Conservation (phyloP, 2,888 invertebrate genomes). For the Spodoptera littoralis region DNA sequence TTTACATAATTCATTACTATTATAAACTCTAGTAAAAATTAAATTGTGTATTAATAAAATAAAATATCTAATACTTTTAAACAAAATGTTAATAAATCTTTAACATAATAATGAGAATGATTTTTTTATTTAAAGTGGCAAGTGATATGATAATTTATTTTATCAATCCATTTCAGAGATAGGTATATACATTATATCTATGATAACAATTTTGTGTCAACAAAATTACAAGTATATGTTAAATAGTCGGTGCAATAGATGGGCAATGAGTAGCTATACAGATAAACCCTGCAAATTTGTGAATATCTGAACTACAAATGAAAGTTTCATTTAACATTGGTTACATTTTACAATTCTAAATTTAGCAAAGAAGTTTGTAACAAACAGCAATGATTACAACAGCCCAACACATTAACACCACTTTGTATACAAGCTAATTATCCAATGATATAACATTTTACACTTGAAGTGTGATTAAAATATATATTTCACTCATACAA, state of each 20-base stretch:
- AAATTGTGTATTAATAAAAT: slow-evolving; percentile 73
- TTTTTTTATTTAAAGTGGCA: slow-evolving; percentile 84
- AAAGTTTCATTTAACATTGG: slow-evolving; percentile 59
- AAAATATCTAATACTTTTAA: slow-evolving; percentile 75
- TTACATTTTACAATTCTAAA: slow-evolving; percentile 67
- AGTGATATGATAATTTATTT: slow-evolving; percentile 89
- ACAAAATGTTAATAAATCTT: slow-evolving; percentile 71
- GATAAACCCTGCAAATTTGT: slow-evolving; percentile 73
- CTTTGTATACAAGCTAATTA: slow-evolving; percentile 62
- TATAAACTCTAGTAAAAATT: slow-evolving; percentile 80
- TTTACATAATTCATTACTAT: slow-evolving; percentile 87
- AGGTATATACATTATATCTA: slow-evolving; percentile 71
- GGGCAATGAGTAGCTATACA: slow-evolving; percentile 64
- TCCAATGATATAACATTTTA: slow-evolving; percentile 64
- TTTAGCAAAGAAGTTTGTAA: slow-evolving; percentile 70
- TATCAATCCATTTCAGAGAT: slow-evolving; percentile 65
- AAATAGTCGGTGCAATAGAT: slow-evolving; percentile 68
- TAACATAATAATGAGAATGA: slow-evolving; percentile 77
- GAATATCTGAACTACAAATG: slow-evolving; percentile 62
- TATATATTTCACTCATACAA: slow-evolving; percentile 54
- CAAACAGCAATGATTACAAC: slow-evolving; percentile 76
- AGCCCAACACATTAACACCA: slow-evolving; percentile 72
- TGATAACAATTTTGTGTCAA: slow-evolving; percentile 67
- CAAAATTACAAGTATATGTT: slow-evolving; percentile 65
- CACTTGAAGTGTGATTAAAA: slow-evolving; percentile 62